Conservation (phyloP, 2,888 invertebrate genomes). For the Melangyna quadrimaculata region DNA sequence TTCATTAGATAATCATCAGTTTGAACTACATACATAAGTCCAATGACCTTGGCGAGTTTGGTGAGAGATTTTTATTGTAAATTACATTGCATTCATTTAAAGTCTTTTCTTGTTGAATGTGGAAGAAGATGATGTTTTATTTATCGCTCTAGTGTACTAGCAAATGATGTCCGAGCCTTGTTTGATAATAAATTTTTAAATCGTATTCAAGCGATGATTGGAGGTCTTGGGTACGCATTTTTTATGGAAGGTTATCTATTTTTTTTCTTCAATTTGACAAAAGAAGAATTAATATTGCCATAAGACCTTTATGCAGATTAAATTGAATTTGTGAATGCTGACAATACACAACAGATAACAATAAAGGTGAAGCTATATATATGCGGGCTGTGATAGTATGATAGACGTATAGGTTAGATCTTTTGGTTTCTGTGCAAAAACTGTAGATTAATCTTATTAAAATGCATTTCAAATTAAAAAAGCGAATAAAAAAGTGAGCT, state of each 20-base stretch:
- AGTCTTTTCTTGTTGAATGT: neutral
- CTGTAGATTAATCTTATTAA: neutral
- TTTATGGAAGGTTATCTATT: neutral
- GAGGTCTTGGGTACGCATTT: neutral
- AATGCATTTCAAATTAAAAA: neutral
- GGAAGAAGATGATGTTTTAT: neutral
- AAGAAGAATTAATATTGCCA: neutral
- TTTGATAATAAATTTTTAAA: conserved; percentile 6
- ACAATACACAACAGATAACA: neutral
- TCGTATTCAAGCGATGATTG: neutral
- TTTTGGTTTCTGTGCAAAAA: neutral
- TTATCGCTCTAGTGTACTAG: conserved; percentile 6
- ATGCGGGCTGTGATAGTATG: neutral
- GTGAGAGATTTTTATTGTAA: neutral
- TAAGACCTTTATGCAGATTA: neutral
- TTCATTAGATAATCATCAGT: conserved; percentile 39
- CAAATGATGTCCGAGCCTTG: neutral
- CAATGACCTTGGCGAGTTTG: conserved; percentile 54
- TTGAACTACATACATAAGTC: neutral
- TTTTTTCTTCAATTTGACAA: neutral
- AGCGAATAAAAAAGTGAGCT: neutral
- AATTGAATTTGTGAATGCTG: neutral
- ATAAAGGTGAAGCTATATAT: neutral
- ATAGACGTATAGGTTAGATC: too few relatives aligned
- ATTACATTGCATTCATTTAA: neutral